Evolutionary conservation across 2,888 invertebrate genomes (phyloP).

Genomic region (Melinopterus prodromus): DNA sequence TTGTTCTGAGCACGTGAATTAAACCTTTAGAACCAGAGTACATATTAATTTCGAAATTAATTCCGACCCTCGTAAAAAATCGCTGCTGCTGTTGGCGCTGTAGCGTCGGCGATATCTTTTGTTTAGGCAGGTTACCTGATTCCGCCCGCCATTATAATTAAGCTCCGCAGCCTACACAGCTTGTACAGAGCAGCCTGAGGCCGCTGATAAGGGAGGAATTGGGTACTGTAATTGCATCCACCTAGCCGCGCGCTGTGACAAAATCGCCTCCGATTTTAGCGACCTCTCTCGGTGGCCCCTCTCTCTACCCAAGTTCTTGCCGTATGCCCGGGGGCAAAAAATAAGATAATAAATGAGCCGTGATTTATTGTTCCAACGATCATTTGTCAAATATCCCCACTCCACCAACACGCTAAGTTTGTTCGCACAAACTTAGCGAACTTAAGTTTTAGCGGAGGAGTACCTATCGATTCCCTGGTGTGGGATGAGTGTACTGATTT

Average conservation of each 20-base stretch:
- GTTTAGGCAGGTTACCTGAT: background rate
- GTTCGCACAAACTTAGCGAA: background rate
- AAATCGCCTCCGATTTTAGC: background rate
- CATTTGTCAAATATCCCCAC: background rate
- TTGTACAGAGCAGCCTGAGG: background rate
- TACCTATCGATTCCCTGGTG: background rate
- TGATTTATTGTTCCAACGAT: background rate
- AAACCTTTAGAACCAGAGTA: background rate
- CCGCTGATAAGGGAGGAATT: background rate
- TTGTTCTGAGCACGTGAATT: too few species aligned
- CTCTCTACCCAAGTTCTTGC: background rate
- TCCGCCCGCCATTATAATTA: background rate
- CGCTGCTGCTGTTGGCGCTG: background rate
- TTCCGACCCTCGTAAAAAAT: background rate
- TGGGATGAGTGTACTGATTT: background rate
- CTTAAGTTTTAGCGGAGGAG: background rate
- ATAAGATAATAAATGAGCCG: background rate
- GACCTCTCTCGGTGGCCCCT: constrained; percentile 12
- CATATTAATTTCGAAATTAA: background rate
- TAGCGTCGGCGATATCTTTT: background rate
- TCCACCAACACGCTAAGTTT: background rate
- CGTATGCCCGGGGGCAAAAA: background rate
- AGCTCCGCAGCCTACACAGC: background rate
- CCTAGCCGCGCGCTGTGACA: background rate
- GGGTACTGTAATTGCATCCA: background rate